phyloP scores from a whole-genome alignment of 2,113 vertebrate genomes.

The Dicrurus megarhynchus region DNA sequence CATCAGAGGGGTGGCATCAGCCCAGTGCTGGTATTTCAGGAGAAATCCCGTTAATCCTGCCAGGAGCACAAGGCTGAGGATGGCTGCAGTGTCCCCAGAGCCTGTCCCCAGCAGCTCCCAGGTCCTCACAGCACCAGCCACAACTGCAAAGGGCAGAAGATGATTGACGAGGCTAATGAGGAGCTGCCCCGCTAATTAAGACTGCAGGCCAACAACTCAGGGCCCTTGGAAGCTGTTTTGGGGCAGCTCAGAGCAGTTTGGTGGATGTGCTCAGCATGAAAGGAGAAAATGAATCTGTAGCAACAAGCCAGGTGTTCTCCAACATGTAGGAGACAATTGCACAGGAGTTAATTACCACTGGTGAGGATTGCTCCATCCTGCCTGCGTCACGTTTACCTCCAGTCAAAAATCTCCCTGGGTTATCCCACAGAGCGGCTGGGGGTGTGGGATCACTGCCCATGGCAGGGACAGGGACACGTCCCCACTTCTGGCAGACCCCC shows the following conservation, averaged over 20 bases:
- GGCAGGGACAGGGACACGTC: background rate
- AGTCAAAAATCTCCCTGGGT: background rate
- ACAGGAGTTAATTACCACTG: background rate
- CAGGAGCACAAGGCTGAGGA: background rate
- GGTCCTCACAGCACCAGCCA: background rate
- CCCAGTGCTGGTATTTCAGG: background rate
- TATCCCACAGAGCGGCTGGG: accelerated
- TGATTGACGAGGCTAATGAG: background rate
- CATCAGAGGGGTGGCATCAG: background rate
- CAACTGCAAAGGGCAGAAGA: background rate
- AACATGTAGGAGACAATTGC: background rate
- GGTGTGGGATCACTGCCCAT: background rate
- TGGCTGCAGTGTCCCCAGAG: background rate
- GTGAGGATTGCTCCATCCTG: background rate
- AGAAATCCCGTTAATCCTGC: background rate
- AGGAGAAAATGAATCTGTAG: background rate
- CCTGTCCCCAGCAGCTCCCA: background rate
- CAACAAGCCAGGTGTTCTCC: background rate
- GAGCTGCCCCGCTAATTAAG: background rate
- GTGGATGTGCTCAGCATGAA: background rate
- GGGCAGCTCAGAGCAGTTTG: background rate
- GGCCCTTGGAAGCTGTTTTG: background rate
- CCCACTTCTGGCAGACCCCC: accelerated
- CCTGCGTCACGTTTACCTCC: accelerated
- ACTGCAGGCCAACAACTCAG: background rate